These are phyloP conservation scores for Enteromius afrohamiltoni DNA, from an alignment of 2,797 vertebrate species.

Conservation along the genomic window DNA sequence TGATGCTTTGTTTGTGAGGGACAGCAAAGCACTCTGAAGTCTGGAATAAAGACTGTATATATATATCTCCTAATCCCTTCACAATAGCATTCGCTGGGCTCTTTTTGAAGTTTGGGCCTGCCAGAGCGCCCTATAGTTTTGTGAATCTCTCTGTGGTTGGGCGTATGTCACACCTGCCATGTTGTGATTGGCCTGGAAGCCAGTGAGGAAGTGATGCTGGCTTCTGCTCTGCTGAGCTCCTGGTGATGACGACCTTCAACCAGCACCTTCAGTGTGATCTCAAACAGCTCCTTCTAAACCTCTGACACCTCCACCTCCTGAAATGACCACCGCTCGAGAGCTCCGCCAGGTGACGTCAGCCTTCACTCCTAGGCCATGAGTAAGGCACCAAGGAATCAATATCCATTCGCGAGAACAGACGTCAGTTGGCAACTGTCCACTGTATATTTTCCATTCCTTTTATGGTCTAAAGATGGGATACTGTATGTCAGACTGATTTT, in stretches of 20 bases:
- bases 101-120: slow-evolving; percentile 23
- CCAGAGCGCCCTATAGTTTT: slow-evolving; percentile 48
- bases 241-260: slow-evolving; percentile 54
- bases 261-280: slow-evolving; percentile 56
- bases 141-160: slow-evolving; percentile 47
- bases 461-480: neutral
- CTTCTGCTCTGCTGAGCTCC: slow-evolving; percentile 42
- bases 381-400: slow-evolving; percentile 23
- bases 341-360: slow-evolving; percentile 15
- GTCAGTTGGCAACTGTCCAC: slow-evolving; percentile 6
- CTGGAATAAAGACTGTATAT: slow-evolving; percentile 31
- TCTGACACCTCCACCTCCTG: slow-evolving; percentile 47
- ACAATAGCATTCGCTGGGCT: slow-evolving; percentile 14
- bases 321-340: slow-evolving; percentile 42
- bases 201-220: slow-evolving; percentile 58
- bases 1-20: slow-evolving; percentile 61
- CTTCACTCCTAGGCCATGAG: slow-evolving; percentile 25
- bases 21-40: slow-evolving; percentile 46
- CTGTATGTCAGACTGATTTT: neutral
- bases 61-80: slow-evolving; percentile 25
- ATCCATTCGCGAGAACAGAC: neutral
- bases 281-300: slow-evolving; percentile 53
- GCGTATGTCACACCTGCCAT: slow-evolving; percentile 56
- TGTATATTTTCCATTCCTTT: neutral
- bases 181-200: slow-evolving; percentile 55